Percentiles rank a stretch among this genome's conserved stretches.
Conservation (phyloP, 2,888 invertebrate species). For the Drosophila tripunctata region DNA sequence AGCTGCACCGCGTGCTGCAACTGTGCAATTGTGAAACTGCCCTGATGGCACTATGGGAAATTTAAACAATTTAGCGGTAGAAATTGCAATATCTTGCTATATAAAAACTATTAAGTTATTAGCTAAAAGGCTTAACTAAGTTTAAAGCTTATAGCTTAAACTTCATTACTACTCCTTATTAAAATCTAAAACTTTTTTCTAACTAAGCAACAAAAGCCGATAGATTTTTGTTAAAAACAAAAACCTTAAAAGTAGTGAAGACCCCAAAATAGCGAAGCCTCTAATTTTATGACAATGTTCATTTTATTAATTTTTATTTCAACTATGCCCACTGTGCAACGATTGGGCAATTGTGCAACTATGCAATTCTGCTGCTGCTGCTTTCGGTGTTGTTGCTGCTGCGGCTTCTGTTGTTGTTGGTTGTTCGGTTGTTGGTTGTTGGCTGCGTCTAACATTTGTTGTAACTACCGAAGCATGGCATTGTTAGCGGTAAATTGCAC, state of each 20-base stretch:
- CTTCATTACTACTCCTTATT: too few relatives aligned
- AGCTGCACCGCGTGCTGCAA: slow-evolving; percentile 28
- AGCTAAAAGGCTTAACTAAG: too few relatives aligned
- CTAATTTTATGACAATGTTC: too few relatives aligned
- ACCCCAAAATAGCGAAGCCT: too few relatives aligned
- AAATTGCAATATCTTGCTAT: neutral
- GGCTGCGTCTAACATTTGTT: slow-evolving; percentile 77
- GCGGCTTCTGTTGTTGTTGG: slow-evolving; percentile 46
- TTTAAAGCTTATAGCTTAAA: too few relatives aligned
- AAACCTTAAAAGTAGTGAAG: too few relatives aligned
- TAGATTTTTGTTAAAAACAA: too few relatives aligned
- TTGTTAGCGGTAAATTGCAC: slow-evolving; percentile 80
- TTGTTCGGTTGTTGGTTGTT: slow-evolving; percentile 52
- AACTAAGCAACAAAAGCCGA: too few relatives aligned
- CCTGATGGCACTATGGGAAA: slow-evolving; percentile 6
- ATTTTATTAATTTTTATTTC: too few relatives aligned
- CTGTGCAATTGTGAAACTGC: slow-evolving; percentile 18
- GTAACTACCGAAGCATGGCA: slow-evolving; percentile 76
- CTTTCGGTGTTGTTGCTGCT: slow-evolving; percentile 34
- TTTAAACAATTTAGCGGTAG: neutral
- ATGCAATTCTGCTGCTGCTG: slow-evolving; percentile 33
- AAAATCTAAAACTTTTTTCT: too few relatives aligned
- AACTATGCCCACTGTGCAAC: too few relatives aligned
- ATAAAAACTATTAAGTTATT: too few relatives aligned
- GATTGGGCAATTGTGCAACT: slow-evolving; percentile 17